These are phyloP conservation scores for Trissoscelio sp. DNA, from an alignment of 2,888 invertebrate genomes.

Conservation along the genomic window DNA sequence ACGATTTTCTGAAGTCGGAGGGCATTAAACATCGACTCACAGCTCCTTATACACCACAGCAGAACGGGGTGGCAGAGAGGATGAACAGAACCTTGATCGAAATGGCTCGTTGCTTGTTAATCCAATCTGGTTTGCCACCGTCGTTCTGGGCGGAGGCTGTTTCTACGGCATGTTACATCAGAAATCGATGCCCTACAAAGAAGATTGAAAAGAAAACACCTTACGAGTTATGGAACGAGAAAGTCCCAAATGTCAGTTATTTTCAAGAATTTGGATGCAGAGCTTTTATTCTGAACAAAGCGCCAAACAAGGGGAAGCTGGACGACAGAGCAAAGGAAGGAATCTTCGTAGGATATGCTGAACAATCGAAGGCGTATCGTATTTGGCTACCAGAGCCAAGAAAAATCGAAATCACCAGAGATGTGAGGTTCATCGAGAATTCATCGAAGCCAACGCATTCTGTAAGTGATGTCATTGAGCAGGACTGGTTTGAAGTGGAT, in stretches of 20 bases:
- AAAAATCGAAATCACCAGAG: constrained; percentile 22
- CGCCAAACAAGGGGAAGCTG: constrained; percentile 10
- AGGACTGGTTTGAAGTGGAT: constrained; percentile 11
- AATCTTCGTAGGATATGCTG: neutral
- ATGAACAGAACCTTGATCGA: constrained; percentile 73
- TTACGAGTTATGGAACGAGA: constrained; percentile 71
- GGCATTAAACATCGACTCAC: neutral
- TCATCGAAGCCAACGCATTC: neutral
- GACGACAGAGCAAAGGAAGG: constrained; percentile 2
- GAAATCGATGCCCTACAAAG: constrained; percentile 4
- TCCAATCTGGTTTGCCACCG: neutral
- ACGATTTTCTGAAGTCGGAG: neutral
- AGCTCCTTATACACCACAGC: neutral
- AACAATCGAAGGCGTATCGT: neutral
- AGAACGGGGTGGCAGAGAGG: constrained; percentile 72
- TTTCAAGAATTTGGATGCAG: neutral
- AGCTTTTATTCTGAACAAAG: neutral
- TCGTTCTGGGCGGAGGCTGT: constrained; percentile 12
- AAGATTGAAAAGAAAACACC: constrained; percentile 37
- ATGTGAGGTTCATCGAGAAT: constrained; percentile 30
- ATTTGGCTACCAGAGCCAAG: neutral
- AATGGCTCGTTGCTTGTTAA: neutral
- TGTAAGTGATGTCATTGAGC: neutral
- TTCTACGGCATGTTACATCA: constrained; percentile 18
- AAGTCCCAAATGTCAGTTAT: constrained; percentile 37